These are phyloP conservation scores for Byasa hedistus DNA, from an alignment of 2,888 invertebrate species.

Conservation along the genomic window DNA sequence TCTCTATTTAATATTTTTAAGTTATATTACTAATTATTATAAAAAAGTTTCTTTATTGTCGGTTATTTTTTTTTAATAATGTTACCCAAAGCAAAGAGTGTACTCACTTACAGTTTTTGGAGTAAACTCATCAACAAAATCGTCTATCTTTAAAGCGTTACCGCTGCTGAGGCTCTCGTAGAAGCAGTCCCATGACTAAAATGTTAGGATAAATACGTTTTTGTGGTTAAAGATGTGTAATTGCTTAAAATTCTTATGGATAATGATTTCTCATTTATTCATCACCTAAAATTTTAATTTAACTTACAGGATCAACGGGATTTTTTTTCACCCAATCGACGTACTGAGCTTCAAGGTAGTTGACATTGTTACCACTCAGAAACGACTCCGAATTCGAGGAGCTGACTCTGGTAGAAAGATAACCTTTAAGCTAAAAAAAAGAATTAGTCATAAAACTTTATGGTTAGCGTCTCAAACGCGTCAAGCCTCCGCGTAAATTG, in stretches of 20 bases:
- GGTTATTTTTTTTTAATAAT: too few relatives aligned
- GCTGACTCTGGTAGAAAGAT: conserved; percentile 11
- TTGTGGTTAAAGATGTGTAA: background rate
- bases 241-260: background rate
- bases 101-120: conserved; percentile 56
- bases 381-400: conserved; percentile 63
- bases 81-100: too few relatives aligned
- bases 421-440: conserved; percentile 15
- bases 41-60: too few relatives aligned
- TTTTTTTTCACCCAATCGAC: conserved; percentile 66
- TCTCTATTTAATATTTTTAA: too few relatives aligned
- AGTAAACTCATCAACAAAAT: conserved; percentile 61
- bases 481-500: too few relatives aligned
- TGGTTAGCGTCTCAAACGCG: too few relatives aligned
- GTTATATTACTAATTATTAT: too few relatives aligned
- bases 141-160: conserved; percentile 60
- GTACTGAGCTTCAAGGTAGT: conserved; percentile 69
- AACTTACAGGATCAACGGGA: conserved; percentile 57
- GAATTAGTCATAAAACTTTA: too few relatives aligned
- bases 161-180: conserved; percentile 59
- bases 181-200: conserved; percentile 68
- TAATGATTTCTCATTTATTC: too few relatives aligned
- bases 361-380: conserved; percentile 64
- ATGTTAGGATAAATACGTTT: background rate
- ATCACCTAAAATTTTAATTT: background rate